Evolutionary conservation across 1,140 invertebrate species (phyloP).

Genomic region (Bombyx mori): DNA sequence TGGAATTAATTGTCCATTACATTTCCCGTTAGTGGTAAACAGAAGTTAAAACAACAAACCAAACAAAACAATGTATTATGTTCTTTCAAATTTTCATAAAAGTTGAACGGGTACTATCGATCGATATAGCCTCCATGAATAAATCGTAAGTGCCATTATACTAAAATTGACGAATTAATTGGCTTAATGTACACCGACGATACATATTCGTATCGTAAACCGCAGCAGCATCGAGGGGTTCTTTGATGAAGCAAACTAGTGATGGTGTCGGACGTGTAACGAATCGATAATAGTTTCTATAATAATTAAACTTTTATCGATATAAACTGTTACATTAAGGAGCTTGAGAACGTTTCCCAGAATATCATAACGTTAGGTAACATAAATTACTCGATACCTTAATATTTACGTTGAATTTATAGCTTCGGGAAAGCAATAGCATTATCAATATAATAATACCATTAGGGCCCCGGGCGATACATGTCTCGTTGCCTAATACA

Average conservation of each 20-base stretch:
- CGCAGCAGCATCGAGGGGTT: not conserved
- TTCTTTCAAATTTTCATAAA: too few relatives aligned
- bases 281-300: slow-evolving; percentile 5
- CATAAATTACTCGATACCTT: not conserved
- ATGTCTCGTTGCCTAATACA: not conserved
- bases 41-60: too few relatives aligned
- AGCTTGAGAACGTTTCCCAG: not conserved
- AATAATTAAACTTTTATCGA: slow-evolving; percentile 3
- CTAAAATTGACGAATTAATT: too few relatives aligned
- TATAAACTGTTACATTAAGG: slow-evolving; percentile 2
- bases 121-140: too few relatives aligned
- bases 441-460: not conserved
- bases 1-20: too few relatives aligned
- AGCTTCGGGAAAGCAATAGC: not conserved
- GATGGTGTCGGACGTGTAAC: not conserved
- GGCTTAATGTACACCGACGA: too few relatives aligned
- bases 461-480: slow-evolving; percentile 2
- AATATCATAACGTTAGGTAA: not conserved
- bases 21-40: too few relatives aligned
- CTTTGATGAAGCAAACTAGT: not conserved
- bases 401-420: not conserved
- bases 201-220: not conserved
- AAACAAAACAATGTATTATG: too few relatives aligned
- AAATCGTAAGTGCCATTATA: too few relatives aligned
- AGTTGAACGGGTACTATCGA: too few relatives aligned